These are phyloP conservation scores for Euthynnus affinis DNA, from an alignment of 2,797 vertebrate genomes.

Conservation along the genomic window DNA sequence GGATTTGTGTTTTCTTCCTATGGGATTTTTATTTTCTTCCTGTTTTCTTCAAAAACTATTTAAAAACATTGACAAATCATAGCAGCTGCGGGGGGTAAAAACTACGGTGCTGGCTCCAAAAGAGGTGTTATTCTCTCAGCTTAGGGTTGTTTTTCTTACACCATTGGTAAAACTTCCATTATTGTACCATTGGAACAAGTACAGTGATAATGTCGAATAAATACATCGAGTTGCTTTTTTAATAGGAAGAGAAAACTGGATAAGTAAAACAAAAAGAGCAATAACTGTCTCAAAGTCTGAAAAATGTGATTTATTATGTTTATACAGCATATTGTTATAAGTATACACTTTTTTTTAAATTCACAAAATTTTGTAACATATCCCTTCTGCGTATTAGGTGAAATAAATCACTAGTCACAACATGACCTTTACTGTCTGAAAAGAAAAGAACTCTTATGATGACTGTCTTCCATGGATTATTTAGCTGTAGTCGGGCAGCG, in stretches of 20 bases:
- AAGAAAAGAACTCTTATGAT: conserved; percentile 55
- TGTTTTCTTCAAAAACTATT: too few species aligned
- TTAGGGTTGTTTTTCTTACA: background rate
- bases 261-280: background rate
- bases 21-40: too few species aligned
- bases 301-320: conserved; percentile 86
- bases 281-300: conserved; percentile 78
- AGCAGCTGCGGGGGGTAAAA: background rate
- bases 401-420: conserved; percentile 77
- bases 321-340: conserved; percentile 87
- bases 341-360: conserved; percentile 84
- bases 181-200: background rate
- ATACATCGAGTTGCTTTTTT: background rate
- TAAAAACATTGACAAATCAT: too few species aligned
- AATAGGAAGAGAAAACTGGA: background rate
- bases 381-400: conserved; percentile 78
- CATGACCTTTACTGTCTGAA: conserved; percentile 62
- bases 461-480: conserved; percentile 51
- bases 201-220: background rate
- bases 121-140: background rate
- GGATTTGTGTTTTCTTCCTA: too few species aligned
- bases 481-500: conserved; percentile 41
- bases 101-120: background rate
- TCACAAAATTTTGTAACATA: conserved; percentile 83
- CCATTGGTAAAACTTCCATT: background rate